Evolutionary conservation across 2,113 vertebrate species (phyloP), one percentile per base, ranked within the genome.

Genomic region (Collichthys lucidus): DNA sequence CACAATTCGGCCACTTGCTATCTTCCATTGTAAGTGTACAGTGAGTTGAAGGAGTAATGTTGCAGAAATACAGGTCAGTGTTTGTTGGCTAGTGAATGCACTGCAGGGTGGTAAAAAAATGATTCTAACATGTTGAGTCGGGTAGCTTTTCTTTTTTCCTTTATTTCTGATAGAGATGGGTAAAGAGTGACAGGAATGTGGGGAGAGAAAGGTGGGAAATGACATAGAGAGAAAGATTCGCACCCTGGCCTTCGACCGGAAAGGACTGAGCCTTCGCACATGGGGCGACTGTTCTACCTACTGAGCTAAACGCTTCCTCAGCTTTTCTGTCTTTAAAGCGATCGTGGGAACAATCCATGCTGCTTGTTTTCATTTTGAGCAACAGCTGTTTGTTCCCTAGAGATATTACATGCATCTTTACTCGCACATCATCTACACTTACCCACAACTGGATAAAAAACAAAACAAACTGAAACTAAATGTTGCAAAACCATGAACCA

Each of bases 1-100:
- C 24, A 74, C 44, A 77, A 57, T 62, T 61, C 9, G 42, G 16
- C 22, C 56, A 22, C n/a, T 73, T 72, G n/a, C 65, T 79, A 68
- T 62, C 16, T 35, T 71, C 35, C 11, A 61, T n/a, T 35, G 24
- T 50, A 22, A 67, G 77, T 29, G 31, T 46, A 35, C 35, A 35
- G 77, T 26, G 29, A 26, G 22, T n/a, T 6, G 4, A 5, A 20
- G 5, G 5, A 40, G 26, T 19, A 4, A 7, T 16, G 44, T 16
- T 59, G 16, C 5, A 70, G 7, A 19, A 61, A 47, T 14, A 42
- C 29, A 60, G 60, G 5, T 42, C 35, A 55, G 31, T 14, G 2
- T 61, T 22, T 29, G 24, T 22, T 70, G 35, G n/a, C 20, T 1
- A 5, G 2, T 49, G 5, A 65, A 9, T 40, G 15, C 1, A 56